Base-by-base conservation (phyloP, 1,140 invertebrate genomes). In the Hormaphis cornu region DNA sequence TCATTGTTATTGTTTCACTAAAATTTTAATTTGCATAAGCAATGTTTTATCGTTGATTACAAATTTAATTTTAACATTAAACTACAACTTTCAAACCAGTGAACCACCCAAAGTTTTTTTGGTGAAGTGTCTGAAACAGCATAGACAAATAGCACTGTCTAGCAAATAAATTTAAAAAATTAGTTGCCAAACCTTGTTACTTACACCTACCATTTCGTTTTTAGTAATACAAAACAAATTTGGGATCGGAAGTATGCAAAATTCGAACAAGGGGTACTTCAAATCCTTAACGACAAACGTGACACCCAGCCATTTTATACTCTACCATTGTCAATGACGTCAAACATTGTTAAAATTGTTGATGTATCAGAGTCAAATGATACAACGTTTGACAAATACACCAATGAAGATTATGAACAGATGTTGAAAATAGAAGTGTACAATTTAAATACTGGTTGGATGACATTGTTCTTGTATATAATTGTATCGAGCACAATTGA, bases 361-460 rank as follows among this genome's bases (percentile, higher is more conserved):
- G 61, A 66, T 48, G 44, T 66, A 14, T 42, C 61, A 14, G 24
- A 66, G 35, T 66, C 61, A 8, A 66, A 66, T 35, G 61, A 66
- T 66, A 42, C 42, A 35, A 66, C 61, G 24, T 66, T 66, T 66
- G 61, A 66, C 16, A 50, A 50, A 66, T 20, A 50, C 9, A 50
- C 61, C n/a, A 66, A 66, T 48, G 61, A 66, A 66, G 61, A 66
- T 20, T 66, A 66, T 50, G 61, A 66, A 14, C 61, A 66, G 7
- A 66, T 66, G 61, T 66, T 66, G 0, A 66, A 66, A 66, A 48
- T 66, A 8, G 61, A 66, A 48, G 61, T 66, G 12, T 66, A 66
- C 12, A 66, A 48, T 22, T 66, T 48, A 6, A 30, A 66, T 14
- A 35, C 42, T 22, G 61, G 61, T 0, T 66, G 61, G 61, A 48